These are phyloP conservation scores for Lissocephala sabroskyi DNA, from an alignment of 2,888 invertebrate genomes.

Conservation along the genomic window DNA sequence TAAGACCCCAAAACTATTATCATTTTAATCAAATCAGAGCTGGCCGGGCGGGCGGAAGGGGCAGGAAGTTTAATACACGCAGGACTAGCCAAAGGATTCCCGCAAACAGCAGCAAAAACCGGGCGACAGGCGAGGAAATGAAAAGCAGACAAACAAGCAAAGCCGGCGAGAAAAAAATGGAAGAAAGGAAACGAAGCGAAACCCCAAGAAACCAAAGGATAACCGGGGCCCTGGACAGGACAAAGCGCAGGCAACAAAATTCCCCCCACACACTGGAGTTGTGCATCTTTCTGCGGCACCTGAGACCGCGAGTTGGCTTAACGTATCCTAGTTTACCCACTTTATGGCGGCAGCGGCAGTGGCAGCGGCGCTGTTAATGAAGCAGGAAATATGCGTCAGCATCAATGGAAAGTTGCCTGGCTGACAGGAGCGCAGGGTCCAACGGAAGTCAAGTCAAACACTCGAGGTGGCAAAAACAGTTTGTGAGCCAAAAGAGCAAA, in stretches of 20 bases:
- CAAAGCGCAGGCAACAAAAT: too few relatives aligned
- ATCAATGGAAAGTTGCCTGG: slow-evolving; percentile 35
- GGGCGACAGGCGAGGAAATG: slow-evolving; percentile 1
- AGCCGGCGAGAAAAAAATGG: slow-evolving; percentile 1
- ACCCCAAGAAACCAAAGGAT: neutral
- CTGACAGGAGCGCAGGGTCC: too few relatives aligned
- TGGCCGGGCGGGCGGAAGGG: slow-evolving; percentile 10
- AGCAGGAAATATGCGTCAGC: slow-evolving; percentile 61
- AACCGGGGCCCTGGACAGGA: too few relatives aligned
- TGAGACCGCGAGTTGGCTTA: too few relatives aligned
- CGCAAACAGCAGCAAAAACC: neutral
- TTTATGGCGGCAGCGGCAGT: slow-evolving; percentile 48
- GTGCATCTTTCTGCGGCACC: too few relatives aligned
- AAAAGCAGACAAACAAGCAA: slow-evolving; percentile 3
- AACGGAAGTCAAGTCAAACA: too few relatives aligned
- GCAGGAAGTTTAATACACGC: slow-evolving; percentile 8
- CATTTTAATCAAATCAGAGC: slow-evolving; percentile 60
- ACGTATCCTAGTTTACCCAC: slow-evolving; percentile 50
- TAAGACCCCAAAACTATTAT: slow-evolving; percentile 61
- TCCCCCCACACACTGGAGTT: too few relatives aligned
- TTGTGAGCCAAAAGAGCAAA: too few relatives aligned
- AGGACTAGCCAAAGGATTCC: slow-evolving; percentile 16
- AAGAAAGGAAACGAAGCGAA: neutral
- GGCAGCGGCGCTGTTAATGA: slow-evolving; percentile 51
- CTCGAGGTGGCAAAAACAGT: too few relatives aligned